Evolutionary conservation across 1,140 invertebrate species (phyloP), one percentile per base, ranked within the genome.

Genomic region (Eumaeus atala): DNA sequence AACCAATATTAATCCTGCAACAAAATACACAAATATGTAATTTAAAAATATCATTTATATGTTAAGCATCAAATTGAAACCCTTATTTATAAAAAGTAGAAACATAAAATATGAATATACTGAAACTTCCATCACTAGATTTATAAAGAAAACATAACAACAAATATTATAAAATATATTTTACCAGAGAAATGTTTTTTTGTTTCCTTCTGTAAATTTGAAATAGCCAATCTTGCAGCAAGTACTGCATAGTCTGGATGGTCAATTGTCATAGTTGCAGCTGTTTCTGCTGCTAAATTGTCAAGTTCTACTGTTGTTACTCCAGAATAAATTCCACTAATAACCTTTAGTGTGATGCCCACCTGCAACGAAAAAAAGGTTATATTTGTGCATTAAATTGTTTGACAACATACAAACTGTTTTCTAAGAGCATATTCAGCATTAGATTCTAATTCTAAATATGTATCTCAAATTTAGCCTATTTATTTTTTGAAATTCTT

Each of bases 211-310:
- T 99, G 98, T 40, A 99, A 89, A 89, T 99, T 99, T 6, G 97
- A 98, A 3, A 99, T 92, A 47, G 96, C 97, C 77, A 99, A 96
- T 64, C 98, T 91, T 16, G 97, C 98, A 56, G 98, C 98, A 42
- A 99, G 89, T 58, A 96, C 91, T 7, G 97, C 97, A 91, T 99
- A 99, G 89, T 99, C 98, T 0, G 97, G 95, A 89, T 99, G 98
- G 73, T 95, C 93, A 6, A 95, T 97, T 0, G 97, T 98, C 94
- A 98, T 95, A 16, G 94, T 96, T 12, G 97, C 97, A 38, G 96
- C 95, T 58, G 95, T 99, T 89, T 99, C 97, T 1, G 98, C 98
- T 52, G 98, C 97, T 55, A 99, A 88, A 86, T 98, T 99, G 87
- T 99, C 98, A 65, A 99, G 87, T 80, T 99, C 97, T 0, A 97